phyloP scores from a whole-genome alignment of 2,113 vertebrate species.

The Ia io region DNA sequence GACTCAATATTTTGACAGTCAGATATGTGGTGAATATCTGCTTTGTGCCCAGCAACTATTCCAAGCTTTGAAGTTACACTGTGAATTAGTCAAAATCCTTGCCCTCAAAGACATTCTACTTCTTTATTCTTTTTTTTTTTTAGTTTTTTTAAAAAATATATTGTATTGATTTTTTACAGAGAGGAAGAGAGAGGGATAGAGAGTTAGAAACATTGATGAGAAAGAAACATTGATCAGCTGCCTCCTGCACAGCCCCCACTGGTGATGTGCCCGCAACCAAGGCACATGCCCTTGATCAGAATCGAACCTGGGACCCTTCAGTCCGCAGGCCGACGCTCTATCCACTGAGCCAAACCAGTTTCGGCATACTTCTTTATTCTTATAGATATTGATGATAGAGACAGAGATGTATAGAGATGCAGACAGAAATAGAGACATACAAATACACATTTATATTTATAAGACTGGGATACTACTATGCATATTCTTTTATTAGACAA shows the following conservation, averaged over 20 bases:
- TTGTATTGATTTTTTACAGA: no score
- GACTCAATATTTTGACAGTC: conserved; percentile 2
- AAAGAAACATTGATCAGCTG: no score
- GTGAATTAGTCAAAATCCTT: neutral
- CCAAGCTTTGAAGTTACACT: neutral
- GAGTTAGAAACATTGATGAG: no score
- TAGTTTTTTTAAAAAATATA: no score
- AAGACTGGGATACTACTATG: neutral
- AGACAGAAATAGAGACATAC: neutral
- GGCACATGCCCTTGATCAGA: no score
- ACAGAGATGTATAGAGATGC: neutral
- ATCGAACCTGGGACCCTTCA: no score
- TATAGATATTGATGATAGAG: neutral
- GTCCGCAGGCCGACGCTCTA: no score
- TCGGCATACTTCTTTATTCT: neutral
- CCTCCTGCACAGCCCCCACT: no score
- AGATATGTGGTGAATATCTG: neutral
- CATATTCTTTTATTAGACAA: conserved; percentile 32
- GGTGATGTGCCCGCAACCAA: no score
- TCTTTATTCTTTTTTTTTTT: conserved; percentile 1
- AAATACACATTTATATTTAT: neutral
- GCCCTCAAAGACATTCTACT: neutral
- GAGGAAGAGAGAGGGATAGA: no score
- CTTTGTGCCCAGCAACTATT: neutral
- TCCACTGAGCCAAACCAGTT: no score